These are phyloP conservation scores for Hephaestus fuliginosus DNA, from an alignment of 2,797 vertebrate genomes.

Conservation along the genomic window DNA sequence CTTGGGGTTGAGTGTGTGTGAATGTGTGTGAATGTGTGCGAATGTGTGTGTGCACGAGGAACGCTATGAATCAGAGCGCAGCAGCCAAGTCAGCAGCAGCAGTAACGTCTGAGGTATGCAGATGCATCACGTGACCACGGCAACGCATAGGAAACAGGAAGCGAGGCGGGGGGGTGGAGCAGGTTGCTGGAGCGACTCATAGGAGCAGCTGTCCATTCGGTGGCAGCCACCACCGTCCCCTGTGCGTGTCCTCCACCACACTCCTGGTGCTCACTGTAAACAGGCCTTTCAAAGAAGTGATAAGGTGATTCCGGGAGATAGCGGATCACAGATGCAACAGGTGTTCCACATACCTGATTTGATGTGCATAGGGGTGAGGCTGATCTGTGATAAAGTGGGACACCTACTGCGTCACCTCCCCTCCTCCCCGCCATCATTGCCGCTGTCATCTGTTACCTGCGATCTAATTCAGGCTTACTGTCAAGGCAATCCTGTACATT, in stretches of 20 bases:
- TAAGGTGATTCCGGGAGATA: constrained; percentile 49
- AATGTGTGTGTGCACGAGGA: constrained; percentile 56
- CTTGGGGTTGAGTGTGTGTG: constrained; percentile 65
- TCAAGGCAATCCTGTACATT: constrained; percentile 14
- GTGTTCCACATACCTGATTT: constrained; percentile 61
- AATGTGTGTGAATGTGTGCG: constrained; percentile 47
- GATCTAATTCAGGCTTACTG: constrained; percentile 21
- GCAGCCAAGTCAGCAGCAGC: constrained; percentile 77
- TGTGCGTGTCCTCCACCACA: constrained; percentile 27
- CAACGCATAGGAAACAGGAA: constrained; percentile 76
- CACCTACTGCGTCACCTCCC: not conserved
- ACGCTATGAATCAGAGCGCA: constrained; percentile 74
- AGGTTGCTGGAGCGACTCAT: constrained; percentile 60
- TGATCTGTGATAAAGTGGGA: constrained; percentile 36
- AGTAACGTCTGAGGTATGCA: constrained; percentile 74
- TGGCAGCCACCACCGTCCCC: constrained; percentile 14
- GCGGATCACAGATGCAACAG: constrained; percentile 62
- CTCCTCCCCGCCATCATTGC: constrained; percentile 1
- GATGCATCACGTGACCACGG: constrained; percentile 67
- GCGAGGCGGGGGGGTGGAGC: constrained; percentile 61
- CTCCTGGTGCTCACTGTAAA: constrained; percentile 42
- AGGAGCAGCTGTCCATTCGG: constrained; percentile 74
- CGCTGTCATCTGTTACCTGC: constrained; percentile 23
- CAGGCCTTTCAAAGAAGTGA: constrained; percentile 45
- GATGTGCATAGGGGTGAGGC: constrained; percentile 34